A percentile compares a stretch with the other conserved stretches of the same genome.
Evolutionary conservation across 2,888 invertebrate species (phyloP).

Genomic region (Macaria liturata): DNA sequence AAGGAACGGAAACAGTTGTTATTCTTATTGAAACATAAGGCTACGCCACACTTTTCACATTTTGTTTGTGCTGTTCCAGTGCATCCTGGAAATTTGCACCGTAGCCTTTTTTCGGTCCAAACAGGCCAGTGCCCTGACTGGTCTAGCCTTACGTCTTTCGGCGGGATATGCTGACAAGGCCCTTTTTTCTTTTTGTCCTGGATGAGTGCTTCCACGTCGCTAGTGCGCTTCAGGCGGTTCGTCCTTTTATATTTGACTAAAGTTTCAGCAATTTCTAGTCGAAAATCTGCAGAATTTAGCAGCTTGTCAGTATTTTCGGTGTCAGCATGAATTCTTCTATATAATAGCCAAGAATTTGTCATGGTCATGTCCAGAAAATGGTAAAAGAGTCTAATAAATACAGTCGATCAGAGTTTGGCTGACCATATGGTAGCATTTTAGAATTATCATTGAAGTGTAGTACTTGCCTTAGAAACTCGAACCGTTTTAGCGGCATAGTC

Average conservation of each 20-base stretch:
- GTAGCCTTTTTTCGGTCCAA: neutral
- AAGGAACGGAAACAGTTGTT: neutral
- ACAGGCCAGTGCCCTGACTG: slow-evolving; percentile 1
- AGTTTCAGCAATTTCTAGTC: neutral
- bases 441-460: too few relatives aligned
- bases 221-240: neutral
- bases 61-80: slow-evolving; percentile 12
- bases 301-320: too few relatives aligned
- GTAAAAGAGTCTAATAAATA: neutral
- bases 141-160: slow-evolving; percentile 3
- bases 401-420: neutral
- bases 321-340: too few relatives aligned
- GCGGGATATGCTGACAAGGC: neutral
- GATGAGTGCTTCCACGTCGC: neutral
- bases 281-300: too few relatives aligned
- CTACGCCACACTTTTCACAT: slow-evolving; percentile 25
- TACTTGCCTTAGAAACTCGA: too few relatives aligned
- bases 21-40: slow-evolving; percentile 26
- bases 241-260: neutral
- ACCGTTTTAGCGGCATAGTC: neutral
- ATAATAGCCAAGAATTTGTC: too few relatives aligned
- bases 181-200: slow-evolving; percentile 2
- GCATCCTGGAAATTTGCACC: neutral
- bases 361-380: too few relatives aligned
- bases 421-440: neutral